phyloP scores from a whole-genome alignment of 1,140 invertebrate genomes.

The Nixonia krombeini region DNA sequence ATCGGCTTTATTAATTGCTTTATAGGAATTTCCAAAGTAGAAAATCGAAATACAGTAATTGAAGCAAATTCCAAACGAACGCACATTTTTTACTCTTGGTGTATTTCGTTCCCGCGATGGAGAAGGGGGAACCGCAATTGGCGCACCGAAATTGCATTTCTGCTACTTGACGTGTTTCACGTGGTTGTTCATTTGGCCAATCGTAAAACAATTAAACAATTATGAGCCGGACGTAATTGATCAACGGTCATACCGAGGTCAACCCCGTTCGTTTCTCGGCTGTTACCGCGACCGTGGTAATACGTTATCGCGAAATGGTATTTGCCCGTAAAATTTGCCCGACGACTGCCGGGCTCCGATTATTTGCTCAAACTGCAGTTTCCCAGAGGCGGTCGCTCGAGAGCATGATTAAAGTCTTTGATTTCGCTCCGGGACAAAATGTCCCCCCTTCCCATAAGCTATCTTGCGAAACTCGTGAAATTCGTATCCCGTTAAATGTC shows the following conservation, averaged over 20 bases:
- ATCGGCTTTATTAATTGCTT: constrained; percentile 66
- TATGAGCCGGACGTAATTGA: constrained; percentile 59
- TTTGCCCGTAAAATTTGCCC: constrained; percentile 61
- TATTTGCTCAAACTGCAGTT: constrained; percentile 62
- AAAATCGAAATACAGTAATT: constrained; percentile 38
- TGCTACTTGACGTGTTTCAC: no score
- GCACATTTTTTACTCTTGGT: no score
- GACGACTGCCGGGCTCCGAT: constrained; percentile 40
- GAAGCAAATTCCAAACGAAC: no score
- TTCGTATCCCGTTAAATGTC: no score
- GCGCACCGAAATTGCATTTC: no score
- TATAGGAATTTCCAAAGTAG: constrained; percentile 59
- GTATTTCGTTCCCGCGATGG: no score
- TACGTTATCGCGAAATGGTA: constrained; percentile 56
- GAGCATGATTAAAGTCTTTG: background rate
- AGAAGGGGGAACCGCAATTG: no score
- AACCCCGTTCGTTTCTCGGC: constrained; percentile 36
- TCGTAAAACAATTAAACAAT: constrained; percentile 66
- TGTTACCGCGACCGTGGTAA: constrained; percentile 50
- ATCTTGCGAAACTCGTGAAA: no score
- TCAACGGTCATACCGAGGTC: constrained; percentile 53
- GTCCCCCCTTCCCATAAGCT: no score
- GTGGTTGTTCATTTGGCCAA: constrained; percentile 15
- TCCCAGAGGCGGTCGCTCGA: constrained; percentile 20
- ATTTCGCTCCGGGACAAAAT: background rate